phyloP scores from a whole-genome alignment of 2,888 invertebrate species.

The Dynastes maya region DNA sequence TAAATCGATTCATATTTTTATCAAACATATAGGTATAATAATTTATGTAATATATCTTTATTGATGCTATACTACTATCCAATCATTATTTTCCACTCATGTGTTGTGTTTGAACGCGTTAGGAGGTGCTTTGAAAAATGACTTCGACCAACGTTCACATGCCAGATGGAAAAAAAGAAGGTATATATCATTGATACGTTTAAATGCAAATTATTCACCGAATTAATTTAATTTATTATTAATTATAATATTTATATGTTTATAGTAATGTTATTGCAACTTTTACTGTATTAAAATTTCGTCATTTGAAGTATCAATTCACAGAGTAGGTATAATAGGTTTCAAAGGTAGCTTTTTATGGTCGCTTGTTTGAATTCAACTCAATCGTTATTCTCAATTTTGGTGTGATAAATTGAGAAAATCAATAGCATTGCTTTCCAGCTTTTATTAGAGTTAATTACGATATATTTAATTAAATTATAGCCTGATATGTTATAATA shows the following conservation, averaged over 20 bases:
- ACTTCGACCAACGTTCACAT: not conserved
- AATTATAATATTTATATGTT: not conserved
- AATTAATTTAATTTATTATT: not conserved
- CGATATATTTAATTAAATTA: too few species aligned
- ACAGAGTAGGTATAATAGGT: too few species aligned
- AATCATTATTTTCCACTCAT: constrained; percentile 23
- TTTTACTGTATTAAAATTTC: too few species aligned
- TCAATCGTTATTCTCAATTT: not conserved
- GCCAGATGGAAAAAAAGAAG: not conserved
- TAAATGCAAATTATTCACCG: not conserved
- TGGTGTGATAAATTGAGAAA: not conserved
- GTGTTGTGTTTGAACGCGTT: constrained; percentile 20
- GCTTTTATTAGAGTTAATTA: too few species aligned
- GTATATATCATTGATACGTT: not conserved
- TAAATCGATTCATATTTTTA: constrained; percentile 4
- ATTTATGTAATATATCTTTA: constrained; percentile 30
- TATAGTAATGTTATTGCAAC: not conserved
- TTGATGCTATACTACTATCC: constrained; percentile 9
- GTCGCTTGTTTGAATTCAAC: too few species aligned
- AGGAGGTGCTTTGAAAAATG: not conserved
- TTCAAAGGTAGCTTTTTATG: too few species aligned
- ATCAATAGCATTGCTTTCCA: too few species aligned
- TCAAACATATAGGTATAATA: constrained; percentile 9
- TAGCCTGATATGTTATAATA: too few species aligned
- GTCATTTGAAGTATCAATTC: too few species aligned